Conservation (phyloP, 2,113 vertebrate genomes). For the Thymallus thymallus region DNA sequence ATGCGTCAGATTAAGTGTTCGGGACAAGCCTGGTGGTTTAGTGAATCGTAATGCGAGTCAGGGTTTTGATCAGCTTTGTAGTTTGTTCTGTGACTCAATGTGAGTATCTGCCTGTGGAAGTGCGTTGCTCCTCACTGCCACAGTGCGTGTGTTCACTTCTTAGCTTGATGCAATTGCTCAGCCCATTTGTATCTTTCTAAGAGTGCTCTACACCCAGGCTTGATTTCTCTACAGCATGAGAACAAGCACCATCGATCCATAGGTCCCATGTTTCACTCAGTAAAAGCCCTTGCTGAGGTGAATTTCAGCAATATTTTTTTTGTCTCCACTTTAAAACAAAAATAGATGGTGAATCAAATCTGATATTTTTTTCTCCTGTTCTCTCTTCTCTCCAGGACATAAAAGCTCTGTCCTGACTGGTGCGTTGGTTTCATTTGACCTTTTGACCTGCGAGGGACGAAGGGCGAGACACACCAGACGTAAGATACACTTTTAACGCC, state of each 20-base stretch:
- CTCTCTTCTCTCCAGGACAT: conserved; percentile 26
- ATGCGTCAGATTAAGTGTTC: not conserved
- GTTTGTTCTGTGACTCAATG: not conserved
- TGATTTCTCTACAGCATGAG: conserved; percentile 14
- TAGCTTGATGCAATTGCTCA: conserved; percentile 32
- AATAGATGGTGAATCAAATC: conserved; percentile 14
- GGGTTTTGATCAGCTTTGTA: not conserved
- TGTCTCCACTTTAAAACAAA: conserved; percentile 10
- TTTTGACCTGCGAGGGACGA: conserved; percentile 49
- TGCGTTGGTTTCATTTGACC: conserved; percentile 48
- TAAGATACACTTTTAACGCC: conserved; percentile 34
- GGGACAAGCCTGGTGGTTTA: not conserved
- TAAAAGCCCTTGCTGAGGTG: conserved; percentile 13
- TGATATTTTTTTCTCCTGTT: not conserved
- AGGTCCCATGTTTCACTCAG: conserved; percentile 18
- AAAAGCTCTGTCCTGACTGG: conserved; percentile 30
- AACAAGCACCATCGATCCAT: conserved; percentile 15
- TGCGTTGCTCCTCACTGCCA: not conserved
- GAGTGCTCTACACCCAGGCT: conserved; percentile 16
- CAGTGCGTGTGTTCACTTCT: conserved; percentile 12
- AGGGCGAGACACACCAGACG: conserved; percentile 58
- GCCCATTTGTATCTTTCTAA: not conserved
- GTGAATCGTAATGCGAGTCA: not conserved
- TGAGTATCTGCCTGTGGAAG: not conserved
- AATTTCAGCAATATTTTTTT: not conserved